A percentile compares a stretch with the other conserved stretches of the same genome.
phyloP scores from a whole-genome alignment of 2,113 vertebrate species.

The Melanocharis versteri region DNA sequence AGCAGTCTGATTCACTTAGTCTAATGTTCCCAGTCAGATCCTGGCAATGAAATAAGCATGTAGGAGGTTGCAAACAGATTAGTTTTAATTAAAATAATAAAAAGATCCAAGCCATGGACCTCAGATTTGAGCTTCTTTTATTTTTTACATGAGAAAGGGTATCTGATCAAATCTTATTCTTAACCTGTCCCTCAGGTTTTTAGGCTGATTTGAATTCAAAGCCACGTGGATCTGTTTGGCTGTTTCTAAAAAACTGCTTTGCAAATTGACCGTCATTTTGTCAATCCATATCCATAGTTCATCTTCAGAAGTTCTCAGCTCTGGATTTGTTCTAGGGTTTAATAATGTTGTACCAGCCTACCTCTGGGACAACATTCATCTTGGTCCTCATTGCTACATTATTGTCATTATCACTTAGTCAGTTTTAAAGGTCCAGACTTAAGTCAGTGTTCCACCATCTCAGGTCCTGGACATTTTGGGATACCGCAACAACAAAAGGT shows the following conservation, averaged over 20 bases:
- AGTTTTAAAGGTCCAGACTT: not conserved
- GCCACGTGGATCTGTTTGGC: not conserved
- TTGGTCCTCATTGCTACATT: not conserved
- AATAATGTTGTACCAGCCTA: not conserved
- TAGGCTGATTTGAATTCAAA: not conserved
- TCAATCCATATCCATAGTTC: not conserved
- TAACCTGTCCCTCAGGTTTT: not conserved
- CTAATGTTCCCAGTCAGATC: constrained; percentile 55
- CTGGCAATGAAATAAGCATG: constrained; percentile 51
- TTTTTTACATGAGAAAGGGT: not conserved
- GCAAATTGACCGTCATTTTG: not conserved
- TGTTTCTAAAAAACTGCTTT: not conserved
- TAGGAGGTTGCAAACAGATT: constrained; percentile 34
- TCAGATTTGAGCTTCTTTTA: not conserved
- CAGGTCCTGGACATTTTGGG: not conserved
- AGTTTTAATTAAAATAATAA: constrained; percentile 56
- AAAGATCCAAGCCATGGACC: not conserved
- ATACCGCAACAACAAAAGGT: not conserved
- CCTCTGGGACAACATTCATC: not conserved
- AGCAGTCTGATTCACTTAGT: constrained; percentile 58
- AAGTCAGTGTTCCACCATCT: not conserved
- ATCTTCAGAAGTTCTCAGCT: not conserved
- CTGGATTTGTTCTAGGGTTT: not conserved
- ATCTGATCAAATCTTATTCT: not conserved
- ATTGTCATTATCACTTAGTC: not conserved